Evolutionary conservation across 2,888 invertebrate species (phyloP), one percentile per base, ranked within the genome.

Genomic region (Cyrtodaria siliqua): DNA sequence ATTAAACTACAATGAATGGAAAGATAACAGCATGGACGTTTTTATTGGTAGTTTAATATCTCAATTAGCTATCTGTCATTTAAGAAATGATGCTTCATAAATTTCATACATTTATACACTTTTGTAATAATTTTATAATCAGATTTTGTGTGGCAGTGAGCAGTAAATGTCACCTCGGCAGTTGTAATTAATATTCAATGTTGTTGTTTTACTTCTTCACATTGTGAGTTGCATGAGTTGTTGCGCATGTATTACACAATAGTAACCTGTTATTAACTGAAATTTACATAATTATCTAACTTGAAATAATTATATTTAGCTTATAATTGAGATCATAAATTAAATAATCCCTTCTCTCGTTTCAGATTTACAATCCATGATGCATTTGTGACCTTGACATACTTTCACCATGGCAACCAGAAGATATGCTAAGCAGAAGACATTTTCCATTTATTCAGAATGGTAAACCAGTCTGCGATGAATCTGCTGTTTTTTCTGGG

Each of bases 401-500:
- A 33, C 12, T 8, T 8, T 33, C 33, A 33, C 12, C 33, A 33
- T 33, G 33, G 33, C 33, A 33, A 33, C 33, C 33, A 4, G 33
- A 33, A 4, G 33, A 8, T 33, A 33, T 33, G 33, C 33, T 33
- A 33, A 12, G 33, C 33, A 33, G 33, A 52, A 12, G 20, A 66
- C 49, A 57, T 29, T 42, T 47, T 69, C 47, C 59, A 60, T 24
- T 24, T 9, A 57, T 42, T 40, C 74, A 77, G 61, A 55, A 82
- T 86, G 84, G 82, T 80, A 64, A 69, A 82, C 55, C 67, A 66
- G 55, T 73, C 83, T 67, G 85, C 75, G 33, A 83, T 89, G 81
- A 87, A 86, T 71, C 84, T 85, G 52, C 75, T 91, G 69, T 92
- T 92, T 78, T 87, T 90, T 77, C 84, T 91, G 50, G 92, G 92